Evolutionary conservation across 2,113 vertebrate species (phyloP), one percentile per base, ranked within the genome.

Genomic region (Neolamprologus sp.): DNA sequence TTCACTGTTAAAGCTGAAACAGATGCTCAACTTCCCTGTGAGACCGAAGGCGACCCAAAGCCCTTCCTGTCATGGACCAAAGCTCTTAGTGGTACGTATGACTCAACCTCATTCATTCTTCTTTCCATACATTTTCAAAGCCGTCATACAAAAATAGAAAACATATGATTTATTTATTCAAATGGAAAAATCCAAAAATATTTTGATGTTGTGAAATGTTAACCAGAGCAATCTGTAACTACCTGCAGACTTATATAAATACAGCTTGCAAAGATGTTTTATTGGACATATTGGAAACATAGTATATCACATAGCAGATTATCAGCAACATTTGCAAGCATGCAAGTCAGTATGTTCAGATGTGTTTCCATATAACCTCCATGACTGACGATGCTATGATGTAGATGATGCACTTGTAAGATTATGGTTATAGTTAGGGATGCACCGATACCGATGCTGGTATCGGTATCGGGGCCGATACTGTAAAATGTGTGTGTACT

Each of bases 31-130:
- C 95, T 99, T 54, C 97, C 97, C n/a, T 99, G 98, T 88, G 95
- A 97, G 75, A 94, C 97, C 2, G 71, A 85, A 3, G 98, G 98
- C 10, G 96, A 97, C 5, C 98, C 98, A 3, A 95, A 78, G 79
- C 97, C 97, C 35, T 96, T 96, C 71, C 86, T 99, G 71, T 97
- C 97, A 16, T 99, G 98, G 98, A 98, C 97, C 19, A 98, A 97
- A 94, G 92, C 97, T 21, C 96, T 97, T 40, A 98, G 96, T 95
- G 98, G 98, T 99, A 96, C 89, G 96, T 89, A 85, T 53, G 63
- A 91, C 53, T 89, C 30, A 85, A 78, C 11, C 35, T 80, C 19
- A 45, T 71, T 71, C 10, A 82, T 33, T 89, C 63, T 65, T 55
- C 16, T 57, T 63, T 68, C 14, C 57, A 53, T 33, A 16, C 19